Conservation (phyloP, 2,888 invertebrate species). For the Lycaena phlaeas region DNA sequence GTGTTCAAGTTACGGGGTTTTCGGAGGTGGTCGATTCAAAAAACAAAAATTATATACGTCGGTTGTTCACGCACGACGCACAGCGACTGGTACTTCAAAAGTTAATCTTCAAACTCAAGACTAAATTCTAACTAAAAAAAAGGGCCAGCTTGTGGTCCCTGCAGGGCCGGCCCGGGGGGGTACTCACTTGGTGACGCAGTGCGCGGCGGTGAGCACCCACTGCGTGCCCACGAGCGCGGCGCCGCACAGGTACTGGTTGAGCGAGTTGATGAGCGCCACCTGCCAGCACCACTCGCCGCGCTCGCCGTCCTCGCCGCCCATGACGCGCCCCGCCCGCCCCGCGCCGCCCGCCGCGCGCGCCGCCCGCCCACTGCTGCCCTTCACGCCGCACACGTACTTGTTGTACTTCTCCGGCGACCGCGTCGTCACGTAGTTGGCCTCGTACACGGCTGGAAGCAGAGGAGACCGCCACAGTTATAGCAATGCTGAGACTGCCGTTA, state of each 20-base stretch:
- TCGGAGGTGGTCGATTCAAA: too few species aligned
- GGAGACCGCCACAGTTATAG: too few species aligned
- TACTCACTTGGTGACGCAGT: conserved; percentile 92
- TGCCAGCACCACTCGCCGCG: conserved; percentile 97
- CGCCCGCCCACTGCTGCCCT: conserved; percentile 65
- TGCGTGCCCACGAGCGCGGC: conserved; percentile 94
- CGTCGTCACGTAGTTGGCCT: conserved; percentile 72
- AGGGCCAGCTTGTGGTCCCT: too few species aligned
- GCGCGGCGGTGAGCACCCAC: conserved; percentile 95
- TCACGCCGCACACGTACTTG: conserved; percentile 94
- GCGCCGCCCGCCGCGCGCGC: conserved; percentile 27
- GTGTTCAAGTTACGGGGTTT: too few species aligned
- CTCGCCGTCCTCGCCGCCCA: conserved; percentile 92
- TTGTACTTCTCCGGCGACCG: conserved; percentile 83
- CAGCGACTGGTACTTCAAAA: too few species aligned
- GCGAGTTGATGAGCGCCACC: conserved; percentile 91
- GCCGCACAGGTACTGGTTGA: conserved; percentile 94
- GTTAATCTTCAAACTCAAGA: too few species aligned
- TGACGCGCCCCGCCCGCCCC: conserved; percentile 73
- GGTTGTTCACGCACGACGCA: too few species aligned
- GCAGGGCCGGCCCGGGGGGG: neutral
- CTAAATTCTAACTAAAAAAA: too few species aligned
- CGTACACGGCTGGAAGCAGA: conserved; percentile 53
- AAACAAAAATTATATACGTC: too few species aligned
- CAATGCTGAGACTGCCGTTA: too few species aligned